phyloP scores from a whole-genome alignment of 2,797 vertebrate genomes.

The Lophotriccus pileatus region DNA sequence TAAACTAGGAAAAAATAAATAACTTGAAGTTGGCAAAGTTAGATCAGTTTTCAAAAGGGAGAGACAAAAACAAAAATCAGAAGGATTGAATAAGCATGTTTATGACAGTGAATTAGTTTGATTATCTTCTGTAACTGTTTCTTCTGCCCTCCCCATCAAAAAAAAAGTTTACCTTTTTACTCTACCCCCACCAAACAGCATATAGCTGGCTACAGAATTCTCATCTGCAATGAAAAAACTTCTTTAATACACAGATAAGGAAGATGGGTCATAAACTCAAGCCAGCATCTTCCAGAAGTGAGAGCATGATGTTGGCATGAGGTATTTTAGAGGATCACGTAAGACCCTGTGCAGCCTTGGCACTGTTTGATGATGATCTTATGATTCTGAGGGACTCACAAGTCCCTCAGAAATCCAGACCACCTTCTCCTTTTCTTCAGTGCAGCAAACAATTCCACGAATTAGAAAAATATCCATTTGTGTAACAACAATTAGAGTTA shows the following conservation, averaged over 20 bases:
- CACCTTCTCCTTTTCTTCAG: background rate
- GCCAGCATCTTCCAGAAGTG: background rate
- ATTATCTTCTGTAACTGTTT: background rate
- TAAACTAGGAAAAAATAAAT: background rate
- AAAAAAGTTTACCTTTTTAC: background rate
- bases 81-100: background rate
- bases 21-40: background rate
- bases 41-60: background rate
- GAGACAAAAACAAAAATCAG: background rate
- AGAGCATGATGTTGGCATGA: background rate
- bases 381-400: background rate
- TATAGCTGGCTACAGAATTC: background rate
- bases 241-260: background rate
- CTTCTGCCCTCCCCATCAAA: accelerated
- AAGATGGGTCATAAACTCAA: background rate
- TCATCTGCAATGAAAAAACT: background rate
- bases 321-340: background rate
- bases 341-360: background rate
- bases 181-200: background rate
- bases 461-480: background rate
- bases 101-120: background rate
- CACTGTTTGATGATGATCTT: background rate
- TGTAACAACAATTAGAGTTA: background rate
- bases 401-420: background rate
- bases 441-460: background rate